phyloP scores from a whole-genome alignment of 2,888 invertebrate species.

The Linyphia triangularis region DNA sequence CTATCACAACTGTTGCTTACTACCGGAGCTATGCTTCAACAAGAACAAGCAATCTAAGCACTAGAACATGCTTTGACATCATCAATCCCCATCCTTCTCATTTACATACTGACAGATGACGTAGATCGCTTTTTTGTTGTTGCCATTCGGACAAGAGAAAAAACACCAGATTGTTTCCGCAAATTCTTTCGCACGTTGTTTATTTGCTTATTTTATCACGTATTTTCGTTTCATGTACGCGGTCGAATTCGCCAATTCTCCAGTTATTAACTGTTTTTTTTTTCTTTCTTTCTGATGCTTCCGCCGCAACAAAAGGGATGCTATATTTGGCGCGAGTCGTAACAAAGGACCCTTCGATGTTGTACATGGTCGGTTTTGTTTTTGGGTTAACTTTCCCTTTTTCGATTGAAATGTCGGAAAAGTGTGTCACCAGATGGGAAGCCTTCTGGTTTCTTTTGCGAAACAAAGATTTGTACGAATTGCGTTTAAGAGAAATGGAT shows the following conservation, averaged over 20 bases:
- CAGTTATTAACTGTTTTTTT: conserved; percentile 23
- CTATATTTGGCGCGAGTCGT: conserved; percentile 56
- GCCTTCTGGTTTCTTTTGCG: conserved; percentile 20
- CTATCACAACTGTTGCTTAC: not conserved
- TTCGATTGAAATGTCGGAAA: conserved; percentile 29
- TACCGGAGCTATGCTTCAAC: conserved; percentile 50
- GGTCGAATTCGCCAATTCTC: not conserved
- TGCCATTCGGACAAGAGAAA: not conserved
- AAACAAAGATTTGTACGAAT: not conserved
- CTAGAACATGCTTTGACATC: conserved; percentile 24
- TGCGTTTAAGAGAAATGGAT: not conserved
- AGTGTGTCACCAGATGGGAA: conserved; percentile 33
- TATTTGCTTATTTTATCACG: conserved; percentile 9
- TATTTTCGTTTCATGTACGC: conserved; percentile 17
- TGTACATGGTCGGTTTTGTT: conserved; percentile 57
- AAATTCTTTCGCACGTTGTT: conserved; percentile 62
- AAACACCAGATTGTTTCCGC: conserved; percentile 66
- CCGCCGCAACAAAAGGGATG: conserved; percentile 39
- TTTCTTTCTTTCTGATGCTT: not conserved
- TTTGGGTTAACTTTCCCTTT: conserved; percentile 63
- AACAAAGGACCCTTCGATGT: conserved; percentile 45
- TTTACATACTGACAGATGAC: conserved; percentile 58
- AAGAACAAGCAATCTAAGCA: conserved; percentile 31
- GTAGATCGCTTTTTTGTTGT: not conserved
- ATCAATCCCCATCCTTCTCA: conserved; percentile 43